Evolutionary conservation across 2,797 vertebrate genomes (phyloP), one percentile per base, ranked within the genome.

Genomic region (Bradypus variegatus): DNA sequence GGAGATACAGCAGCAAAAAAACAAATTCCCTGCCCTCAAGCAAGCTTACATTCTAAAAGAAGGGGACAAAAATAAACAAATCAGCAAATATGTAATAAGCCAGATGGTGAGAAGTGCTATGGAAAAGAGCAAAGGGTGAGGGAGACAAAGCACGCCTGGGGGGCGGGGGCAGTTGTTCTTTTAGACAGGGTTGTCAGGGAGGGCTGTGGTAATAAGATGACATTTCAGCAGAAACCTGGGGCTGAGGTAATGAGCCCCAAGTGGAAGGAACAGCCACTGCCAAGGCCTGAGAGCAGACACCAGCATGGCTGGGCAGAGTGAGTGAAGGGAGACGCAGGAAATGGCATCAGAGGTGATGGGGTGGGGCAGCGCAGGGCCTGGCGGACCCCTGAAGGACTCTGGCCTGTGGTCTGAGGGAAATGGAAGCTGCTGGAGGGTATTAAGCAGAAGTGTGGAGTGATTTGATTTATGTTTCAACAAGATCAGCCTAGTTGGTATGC

Each of bases 401-500:
- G 33, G n/a, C 62, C 50, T 81, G 50, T n/a, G 33, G n/a, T 4
- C 27, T n/a, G 9, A n/a, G 25, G 9, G 53, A 82, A n/a, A 62
- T 1, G 29, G 41, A 38, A 36, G 48, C 75, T 45, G 19, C 41
- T 25, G 14, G 8, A 45, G 36, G 36, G 48, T 73, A 36, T 5
- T 2, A 10, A 53, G 31, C 50, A 81, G n/a, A 65, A 31, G 18
- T 5, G 2, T 23, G 36, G 15, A 0, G 0, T 11, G 23, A 65
- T 45, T 27, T 50, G 91, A 38, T 85, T 70, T 41, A 2, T 2
- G 8, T 65, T 18, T 5, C 23, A 14, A 19, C 3, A 53, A n/a
- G 55, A 25, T 48, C 6, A 5, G n/a, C 55, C 27, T 19, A 55
- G 67, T 16, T 19, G 41, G 60, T 2, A 8, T 55, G 41, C 8